Evolutionary conservation across 2,888 invertebrate species (phyloP), one percentile per base, ranked within the genome.

Genomic region (Andrena minutula): DNA sequence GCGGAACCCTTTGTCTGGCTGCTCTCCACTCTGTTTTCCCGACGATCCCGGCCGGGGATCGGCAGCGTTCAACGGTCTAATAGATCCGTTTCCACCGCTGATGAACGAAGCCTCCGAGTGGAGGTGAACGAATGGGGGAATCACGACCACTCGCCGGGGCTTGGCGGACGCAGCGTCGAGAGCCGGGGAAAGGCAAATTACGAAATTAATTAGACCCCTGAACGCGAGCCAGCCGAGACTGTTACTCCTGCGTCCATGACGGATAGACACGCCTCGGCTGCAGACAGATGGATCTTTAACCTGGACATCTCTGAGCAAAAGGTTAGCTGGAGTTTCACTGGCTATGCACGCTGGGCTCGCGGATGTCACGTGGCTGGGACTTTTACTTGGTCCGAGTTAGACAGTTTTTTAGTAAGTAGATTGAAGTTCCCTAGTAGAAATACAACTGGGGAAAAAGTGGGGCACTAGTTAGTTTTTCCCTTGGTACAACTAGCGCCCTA

Each of bases 21-120:
- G 56, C 47, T 16, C 10, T 20, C 58, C 53, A 47, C 41, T 41
- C 41, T 41, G 41, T 16, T 75, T 65, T 51, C 47, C 70, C 56
- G 28, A 53, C 53, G 32, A 23, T 61, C 61, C 35, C 61, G 10
- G 68, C 3, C 26, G 63, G 26, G 28, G 60, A 70, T 58, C 30
- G 16, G 53, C 32, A 10, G 23, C 61, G 49, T 41, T 32, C 51
- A n/a, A 30, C 66, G 28, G 53, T 58, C 64, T 74, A 69, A 79
- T 78, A 78, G 73, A 73, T 78, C 66, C 64, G 73, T 66, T 35
- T 65, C 41, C 47, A 41, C 30, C 63, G n/a, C 26, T 74, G 74
- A 79, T 58, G 63, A 61, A 78, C 47, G 78, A 63, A 41, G 16
- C 41, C 12, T 41, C 28, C 69, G 28, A 69, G 56, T n/a, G 23